A percentile compares a stretch with the other conserved stretches of the same genome.
Conservation (phyloP, 2,797 vertebrate species). For the Synaphobranchus kaupii region DNA sequence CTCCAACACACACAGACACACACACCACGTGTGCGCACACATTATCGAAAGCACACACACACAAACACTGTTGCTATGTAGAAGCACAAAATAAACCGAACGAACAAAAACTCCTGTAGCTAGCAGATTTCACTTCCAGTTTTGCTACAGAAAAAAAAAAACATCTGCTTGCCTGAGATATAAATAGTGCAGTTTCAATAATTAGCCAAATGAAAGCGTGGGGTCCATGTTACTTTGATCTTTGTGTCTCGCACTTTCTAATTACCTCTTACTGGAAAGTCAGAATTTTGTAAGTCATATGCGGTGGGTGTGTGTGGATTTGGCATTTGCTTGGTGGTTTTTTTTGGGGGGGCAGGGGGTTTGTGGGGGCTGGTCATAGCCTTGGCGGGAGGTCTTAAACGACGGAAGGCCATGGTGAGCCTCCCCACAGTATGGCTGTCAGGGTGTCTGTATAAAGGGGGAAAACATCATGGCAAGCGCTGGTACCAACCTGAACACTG, state of each 20-base stretch:
- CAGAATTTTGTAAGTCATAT: constrained; percentile 8
- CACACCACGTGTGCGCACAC: neutral
- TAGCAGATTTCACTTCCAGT: constrained; percentile 71
- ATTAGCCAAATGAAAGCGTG: constrained; percentile 71
- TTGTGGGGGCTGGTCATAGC: too few relatives aligned
- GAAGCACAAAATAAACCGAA: constrained; percentile 50
- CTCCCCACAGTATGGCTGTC: too few relatives aligned
- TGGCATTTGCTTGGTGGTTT: too few relatives aligned
- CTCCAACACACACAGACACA: neutral
- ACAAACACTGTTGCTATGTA: constrained; percentile 51
- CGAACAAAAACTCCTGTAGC: constrained; percentile 57
- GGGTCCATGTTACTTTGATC: constrained; percentile 66
- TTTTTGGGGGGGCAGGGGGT: neutral
- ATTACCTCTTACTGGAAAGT: constrained; percentile 63
- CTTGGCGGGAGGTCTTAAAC: neutral
- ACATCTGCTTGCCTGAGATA: constrained; percentile 67
- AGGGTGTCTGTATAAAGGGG: neutral
- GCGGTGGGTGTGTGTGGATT: constrained; percentile 1
- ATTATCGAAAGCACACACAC: constrained; percentile 37
- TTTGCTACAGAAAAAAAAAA: constrained; percentile 59
- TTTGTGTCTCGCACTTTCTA: constrained; percentile 56
- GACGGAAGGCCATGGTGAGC: neutral
- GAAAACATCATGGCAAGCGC: neutral
- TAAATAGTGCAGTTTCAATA: constrained; percentile 75
- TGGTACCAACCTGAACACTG: too few relatives aligned